These are phyloP conservation scores for Cygnus olor DNA, from an alignment of 2,797 vertebrate species.

Conservation along the genomic window DNA sequence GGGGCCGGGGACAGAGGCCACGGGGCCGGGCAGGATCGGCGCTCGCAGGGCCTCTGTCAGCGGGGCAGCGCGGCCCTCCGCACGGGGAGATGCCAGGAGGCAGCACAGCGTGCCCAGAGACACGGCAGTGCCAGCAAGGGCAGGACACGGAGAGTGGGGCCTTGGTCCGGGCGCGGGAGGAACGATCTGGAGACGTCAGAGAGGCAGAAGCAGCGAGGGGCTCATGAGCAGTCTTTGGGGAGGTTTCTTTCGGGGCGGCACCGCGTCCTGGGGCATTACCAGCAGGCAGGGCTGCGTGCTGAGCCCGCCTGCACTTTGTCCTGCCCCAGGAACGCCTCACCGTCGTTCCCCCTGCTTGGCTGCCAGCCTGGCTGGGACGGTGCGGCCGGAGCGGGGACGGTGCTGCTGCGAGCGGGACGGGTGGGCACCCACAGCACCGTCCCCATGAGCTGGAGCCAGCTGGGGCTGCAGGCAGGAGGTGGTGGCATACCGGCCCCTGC, in stretches of 20 bases:
- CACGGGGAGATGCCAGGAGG: not conserved
- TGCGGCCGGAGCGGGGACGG: too few species aligned
- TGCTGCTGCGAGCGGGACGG: too few species aligned
- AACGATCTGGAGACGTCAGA: rapidly evolving
- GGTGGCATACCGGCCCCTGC: too few species aligned
- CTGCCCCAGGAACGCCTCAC: not conserved
- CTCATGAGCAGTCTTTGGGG: not conserved
- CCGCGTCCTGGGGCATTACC: too few species aligned
- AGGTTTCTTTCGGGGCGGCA: not conserved
- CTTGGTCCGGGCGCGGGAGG: not conserved
- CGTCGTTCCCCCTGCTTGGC: not conserved
- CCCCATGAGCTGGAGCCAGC: too few species aligned
- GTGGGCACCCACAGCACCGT: too few species aligned
- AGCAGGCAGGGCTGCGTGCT: not conserved
- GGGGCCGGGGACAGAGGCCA: not conserved
- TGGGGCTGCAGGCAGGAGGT: too few species aligned
- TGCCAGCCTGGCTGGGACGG: not conserved
- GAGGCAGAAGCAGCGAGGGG: not conserved
- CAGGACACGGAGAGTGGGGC: not conserved
- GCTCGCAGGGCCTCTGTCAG: not conserved
- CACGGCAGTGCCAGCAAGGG: not conserved
- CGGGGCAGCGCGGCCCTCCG: not conserved
- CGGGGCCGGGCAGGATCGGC: not conserved
- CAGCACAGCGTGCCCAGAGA: not conserved
- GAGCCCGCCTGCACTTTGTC: not conserved